Evolutionary conservation across 23 tunicate genomes (phyloP).

Genomic region (Clavelina lepadiformis): DNA sequence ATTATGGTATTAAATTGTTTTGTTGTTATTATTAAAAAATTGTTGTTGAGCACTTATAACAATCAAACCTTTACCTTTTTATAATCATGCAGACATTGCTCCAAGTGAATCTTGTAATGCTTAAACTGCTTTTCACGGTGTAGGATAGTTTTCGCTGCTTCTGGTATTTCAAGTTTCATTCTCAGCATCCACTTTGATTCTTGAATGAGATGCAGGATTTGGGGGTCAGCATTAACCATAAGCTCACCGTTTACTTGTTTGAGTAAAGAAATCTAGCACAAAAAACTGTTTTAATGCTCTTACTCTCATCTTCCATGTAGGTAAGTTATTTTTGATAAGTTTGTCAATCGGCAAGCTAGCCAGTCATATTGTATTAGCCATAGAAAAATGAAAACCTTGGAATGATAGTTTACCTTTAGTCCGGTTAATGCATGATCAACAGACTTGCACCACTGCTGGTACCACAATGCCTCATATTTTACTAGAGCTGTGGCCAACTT

Average conservation of each 20-base stretch:
- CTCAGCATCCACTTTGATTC: conserved; percentile 89
- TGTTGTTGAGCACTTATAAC: no score
- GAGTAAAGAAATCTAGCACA: conserved; percentile 33
- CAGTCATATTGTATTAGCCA: background rate
- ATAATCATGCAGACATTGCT: conserved; percentile 80
- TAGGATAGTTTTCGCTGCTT: conserved; percentile 55
- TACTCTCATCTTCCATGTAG: background rate
- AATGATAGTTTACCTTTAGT: conserved; percentile 44
- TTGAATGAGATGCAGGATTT: conserved; percentile 49
- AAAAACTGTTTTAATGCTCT: background rate
- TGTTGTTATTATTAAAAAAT: background rate
- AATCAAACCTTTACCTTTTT: conserved; percentile 22
- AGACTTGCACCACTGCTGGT: conserved; percentile 89
- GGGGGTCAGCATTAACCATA: conserved; percentile 66
- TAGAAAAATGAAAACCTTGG: background rate
- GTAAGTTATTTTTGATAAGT: background rate
- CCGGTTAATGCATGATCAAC: conserved; percentile 57
- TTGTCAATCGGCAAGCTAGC: background rate
- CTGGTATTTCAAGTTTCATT: conserved; percentile 82
- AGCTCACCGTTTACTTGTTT: conserved; percentile 49
- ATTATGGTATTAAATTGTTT: background rate
- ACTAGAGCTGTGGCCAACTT: conserved; percentile 73
- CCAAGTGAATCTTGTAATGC: conserved; percentile 66
- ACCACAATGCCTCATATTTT: conserved; percentile 79
- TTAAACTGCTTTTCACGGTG: conserved; percentile 64